Evolutionary conservation across 64 coral and sea anemone genomes (phyloP).

Genomic region (Acropora tenuis): DNA sequence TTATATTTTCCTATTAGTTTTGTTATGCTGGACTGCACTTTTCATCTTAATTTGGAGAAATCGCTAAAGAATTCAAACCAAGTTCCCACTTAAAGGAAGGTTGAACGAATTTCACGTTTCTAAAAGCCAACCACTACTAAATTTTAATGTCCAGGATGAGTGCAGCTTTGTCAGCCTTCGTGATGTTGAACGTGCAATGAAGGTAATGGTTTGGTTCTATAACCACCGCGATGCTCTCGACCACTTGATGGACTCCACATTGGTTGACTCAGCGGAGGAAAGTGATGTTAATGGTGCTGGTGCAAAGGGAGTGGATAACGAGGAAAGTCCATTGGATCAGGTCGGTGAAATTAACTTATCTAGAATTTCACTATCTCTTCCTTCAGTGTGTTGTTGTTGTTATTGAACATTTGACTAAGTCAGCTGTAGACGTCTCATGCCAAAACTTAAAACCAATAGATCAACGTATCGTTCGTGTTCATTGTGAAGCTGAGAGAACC

Average conservation of each 20-base stretch:
- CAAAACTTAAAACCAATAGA: no score
- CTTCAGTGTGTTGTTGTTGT: no score
- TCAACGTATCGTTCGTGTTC: no score
- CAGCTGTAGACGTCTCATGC: no score
- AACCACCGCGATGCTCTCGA: slow-evolving; percentile 43
- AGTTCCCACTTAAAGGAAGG: neutral
- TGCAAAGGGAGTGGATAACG: neutral
- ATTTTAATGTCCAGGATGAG: slow-evolving; percentile 42
- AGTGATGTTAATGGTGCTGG: neutral
- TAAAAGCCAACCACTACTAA: neutral
- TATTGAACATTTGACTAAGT: no score
- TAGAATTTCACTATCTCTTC: no score
- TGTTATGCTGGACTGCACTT: no score
- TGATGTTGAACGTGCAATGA: slow-evolving; percentile 73
- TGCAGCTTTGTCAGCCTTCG: slow-evolving; percentile 80
- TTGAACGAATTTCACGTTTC: neutral
- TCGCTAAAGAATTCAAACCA: neutral
- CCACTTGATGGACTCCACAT: neutral
- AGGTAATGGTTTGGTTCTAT: slow-evolving; percentile 78
- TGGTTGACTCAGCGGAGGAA: neutral
- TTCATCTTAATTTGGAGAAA: no score
- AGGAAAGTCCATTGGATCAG: neutral
- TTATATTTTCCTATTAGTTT: no score
- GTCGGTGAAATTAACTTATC: neutral
- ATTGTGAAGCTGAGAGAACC: no score